phyloP scores from a whole-genome alignment of 1,140 invertebrate genomes.

The Atta cephalotes region DNA sequence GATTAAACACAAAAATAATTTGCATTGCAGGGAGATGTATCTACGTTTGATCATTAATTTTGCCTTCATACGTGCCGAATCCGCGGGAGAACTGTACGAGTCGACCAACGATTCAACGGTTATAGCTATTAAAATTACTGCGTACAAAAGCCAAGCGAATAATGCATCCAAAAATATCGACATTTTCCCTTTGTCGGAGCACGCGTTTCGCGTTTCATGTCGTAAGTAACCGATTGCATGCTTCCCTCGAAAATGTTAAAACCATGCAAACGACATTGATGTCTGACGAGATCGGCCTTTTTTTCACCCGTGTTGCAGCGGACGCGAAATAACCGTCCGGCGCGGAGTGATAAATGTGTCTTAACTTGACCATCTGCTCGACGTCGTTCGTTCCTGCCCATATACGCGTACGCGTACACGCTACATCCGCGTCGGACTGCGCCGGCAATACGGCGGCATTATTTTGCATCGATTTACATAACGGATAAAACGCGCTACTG shows the following conservation, averaged over 20 bases:
- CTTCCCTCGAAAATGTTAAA: slow-evolving; percentile 2
- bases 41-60: slow-evolving; percentile 35
- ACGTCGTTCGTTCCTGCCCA: slow-evolving; percentile 40
- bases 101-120: neutral
- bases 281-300: slow-evolving; percentile 30
- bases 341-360: slow-evolving; percentile 54
- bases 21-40: neutral
- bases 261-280: slow-evolving; percentile 14
- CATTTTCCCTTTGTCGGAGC: neutral
- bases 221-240: neutral
- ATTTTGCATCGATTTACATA: slow-evolving; percentile 86
- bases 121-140: slow-evolving; percentile 21
- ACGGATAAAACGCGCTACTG: slow-evolving; percentile 81
- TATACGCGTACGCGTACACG: slow-evolving; percentile 42
- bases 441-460: slow-evolving; percentile 64
- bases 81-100: neutral
- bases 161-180: neutral
- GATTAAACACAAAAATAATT: slow-evolving; percentile 53
- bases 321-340: neutral
- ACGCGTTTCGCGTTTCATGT: neutral
- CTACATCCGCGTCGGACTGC: slow-evolving; percentile 49
- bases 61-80: neutral
- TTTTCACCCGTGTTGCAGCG: neutral
- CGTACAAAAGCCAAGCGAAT: slow-evolving; percentile 11
- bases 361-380: slow-evolving; percentile 53